Percentiles rank a stretch among this genome's conserved stretches.
phyloP scores from a whole-genome alignment of 2,797 vertebrate species.

The Carapus acus region DNA sequence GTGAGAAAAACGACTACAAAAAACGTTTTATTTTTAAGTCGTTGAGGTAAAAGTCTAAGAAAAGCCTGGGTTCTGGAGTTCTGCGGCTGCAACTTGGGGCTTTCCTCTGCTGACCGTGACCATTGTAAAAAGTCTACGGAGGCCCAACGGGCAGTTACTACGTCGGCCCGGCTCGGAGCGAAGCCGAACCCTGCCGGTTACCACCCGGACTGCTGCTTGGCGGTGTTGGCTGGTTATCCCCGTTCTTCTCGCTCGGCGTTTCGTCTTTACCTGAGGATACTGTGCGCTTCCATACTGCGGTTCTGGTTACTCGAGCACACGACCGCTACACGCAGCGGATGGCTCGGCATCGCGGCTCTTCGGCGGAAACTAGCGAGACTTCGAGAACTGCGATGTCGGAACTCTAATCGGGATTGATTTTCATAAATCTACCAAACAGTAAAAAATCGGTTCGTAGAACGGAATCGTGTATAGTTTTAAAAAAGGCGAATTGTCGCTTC shows the following conservation, averaged over 20 bases:
- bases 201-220: slow-evolving; percentile 19
- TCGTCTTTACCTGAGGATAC: slow-evolving; percentile 94
- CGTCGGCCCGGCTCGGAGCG: slow-evolving; percentile 6
- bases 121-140: slow-evolving; percentile 56
- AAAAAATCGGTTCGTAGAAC: not conserved
- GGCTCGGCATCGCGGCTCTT: slow-evolving; percentile 84
- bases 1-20: no score
- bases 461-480: slow-evolving; percentile 2
- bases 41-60: no score
- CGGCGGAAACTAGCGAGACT: slow-evolving; percentile 49
- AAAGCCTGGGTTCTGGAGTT: no score
- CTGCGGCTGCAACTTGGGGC: no score
- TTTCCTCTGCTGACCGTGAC: slow-evolving; percentile 28
- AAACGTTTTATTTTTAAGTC: no score
- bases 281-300: slow-evolving; percentile 99
- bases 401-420: slow-evolving; percentile 14
- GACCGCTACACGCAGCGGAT: slow-evolving; percentile 95
- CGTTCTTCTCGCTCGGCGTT: slow-evolving; percentile 32
- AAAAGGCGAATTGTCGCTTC: slow-evolving; percentile 8
- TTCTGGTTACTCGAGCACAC: slow-evolving; percentile 99
- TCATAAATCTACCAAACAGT: slow-evolving; percentile 3
- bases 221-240: slow-evolving; percentile 1
- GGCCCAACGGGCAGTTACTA: slow-evolving; percentile 44
- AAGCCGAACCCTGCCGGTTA: slow-evolving; percentile 16
- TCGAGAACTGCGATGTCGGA: no score